A percentile compares a stretch with the other conserved stretches of the same genome.
phyloP scores from a whole-genome alignment of 2,888 invertebrate species.

The Syrphus vitripennis region DNA sequence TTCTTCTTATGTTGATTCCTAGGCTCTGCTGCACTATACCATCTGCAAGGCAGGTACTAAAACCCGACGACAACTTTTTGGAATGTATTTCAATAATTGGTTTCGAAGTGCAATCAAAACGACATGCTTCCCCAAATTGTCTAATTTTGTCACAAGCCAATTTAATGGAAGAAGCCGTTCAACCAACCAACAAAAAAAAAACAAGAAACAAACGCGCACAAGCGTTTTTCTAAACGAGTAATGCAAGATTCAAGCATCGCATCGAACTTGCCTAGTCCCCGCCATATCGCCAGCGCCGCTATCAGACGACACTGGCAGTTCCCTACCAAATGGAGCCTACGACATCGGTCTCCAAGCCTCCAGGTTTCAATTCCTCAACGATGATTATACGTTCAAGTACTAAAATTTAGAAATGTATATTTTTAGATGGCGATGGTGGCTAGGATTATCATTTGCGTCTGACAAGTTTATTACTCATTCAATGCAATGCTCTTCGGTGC shows the following conservation, averaged over 20 bases:
- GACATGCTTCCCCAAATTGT: constrained; percentile 36
- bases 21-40: background rate
- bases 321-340: background rate
- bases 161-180: background rate
- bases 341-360: background rate
- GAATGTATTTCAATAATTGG: constrained; percentile 46
- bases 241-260: background rate
- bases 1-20: background rate
- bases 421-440: constrained; percentile 49
- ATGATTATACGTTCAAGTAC: constrained; percentile 1
- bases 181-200: background rate
- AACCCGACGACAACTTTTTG: constrained; percentile 2
- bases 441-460: constrained; percentile 50
- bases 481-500: background rate
- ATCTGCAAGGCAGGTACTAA: background rate
- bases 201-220: background rate
- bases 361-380: background rate
- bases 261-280: background rate
- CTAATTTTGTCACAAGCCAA: constrained; percentile 53
- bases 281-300: background rate
- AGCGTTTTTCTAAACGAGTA: background rate
- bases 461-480: constrained; percentile 64
- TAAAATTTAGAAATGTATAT: constrained; percentile 39
- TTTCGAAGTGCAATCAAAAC: constrained; percentile 33
- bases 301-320: background rate